Base-by-base conservation (phyloP, 2,113 vertebrate species). In the Sinocyclocheilus rhinocerous region DNA sequence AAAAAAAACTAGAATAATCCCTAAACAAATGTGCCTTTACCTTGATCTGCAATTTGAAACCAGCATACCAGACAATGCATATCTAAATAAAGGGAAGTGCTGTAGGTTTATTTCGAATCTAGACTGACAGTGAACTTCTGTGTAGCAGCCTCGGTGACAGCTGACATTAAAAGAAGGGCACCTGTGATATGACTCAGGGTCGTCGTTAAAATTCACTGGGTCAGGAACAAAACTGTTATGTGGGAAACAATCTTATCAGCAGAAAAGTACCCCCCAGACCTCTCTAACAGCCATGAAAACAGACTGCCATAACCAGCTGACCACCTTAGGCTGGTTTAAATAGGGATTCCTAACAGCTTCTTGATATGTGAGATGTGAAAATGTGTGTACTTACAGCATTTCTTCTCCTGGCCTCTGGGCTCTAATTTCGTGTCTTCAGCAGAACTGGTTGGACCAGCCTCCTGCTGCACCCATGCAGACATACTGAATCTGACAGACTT, bases 371-470 rank as follows among this genome's bases (percentile, higher is more conserved):
- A 4, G 24, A 63, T 36, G 52, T 24, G 20, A 50, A 10, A 77
- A 39, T 42, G 36, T 9, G 26, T 88, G 63, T 70, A 92, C 94
- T 95, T 86, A 95, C 95, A 95, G 90, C 94, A 95, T 89, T 95
- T 95, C 90, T 95, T 95, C 86, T 94, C 93, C 7, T 92, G 91
- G 85, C 90, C 57, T 75, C 94, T 93, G 78, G 83, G 76, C 75
- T 95, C 94, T 6, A 89, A 42, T 90, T 89, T 95, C 91, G 92
- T 95, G 82, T 84, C 76, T 12, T 95, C 94, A 26, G 86, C 85
- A 4, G 89, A 91, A 91, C 91, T 91, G 36, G 88, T 70, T 22
- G 88, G 85, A 55, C 85, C 86, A 4, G 81, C 42, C 13, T 94
- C 92, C 63, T 85, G 86, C 79, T 87, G 91, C 12, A 80, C 72